Evolutionary conservation across 2,113 vertebrate species (phyloP).

Genomic region (Etheostoma spectabile): DNA sequence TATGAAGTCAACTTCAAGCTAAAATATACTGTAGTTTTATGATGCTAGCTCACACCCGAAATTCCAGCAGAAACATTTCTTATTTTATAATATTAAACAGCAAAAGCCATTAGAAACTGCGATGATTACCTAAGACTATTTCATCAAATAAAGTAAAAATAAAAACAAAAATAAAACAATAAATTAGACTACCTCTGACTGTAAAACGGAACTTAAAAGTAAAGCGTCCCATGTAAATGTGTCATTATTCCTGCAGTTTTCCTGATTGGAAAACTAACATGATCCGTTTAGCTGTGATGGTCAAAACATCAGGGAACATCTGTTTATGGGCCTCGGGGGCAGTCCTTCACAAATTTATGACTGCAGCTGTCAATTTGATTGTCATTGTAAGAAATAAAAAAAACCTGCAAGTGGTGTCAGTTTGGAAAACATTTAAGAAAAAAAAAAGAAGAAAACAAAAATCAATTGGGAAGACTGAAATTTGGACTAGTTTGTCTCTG

Average conservation of each 20-base stretch:
- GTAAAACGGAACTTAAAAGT: conserved; percentile 56
- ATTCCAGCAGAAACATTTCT: conserved; percentile 61
- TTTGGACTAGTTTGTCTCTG: conserved; percentile 13
- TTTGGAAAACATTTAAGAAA: conserved; percentile 20
- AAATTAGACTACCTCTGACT: conserved; percentile 79
- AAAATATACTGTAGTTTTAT: conserved; percentile 66
- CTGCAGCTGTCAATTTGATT: conserved; percentile 63
- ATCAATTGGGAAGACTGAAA: conserved; percentile 35
- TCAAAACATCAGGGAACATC: conserved; percentile 18
- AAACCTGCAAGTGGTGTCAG: conserved; percentile 19
- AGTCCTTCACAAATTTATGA: conserved; percentile 37
- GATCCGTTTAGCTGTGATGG: conserved; percentile 22
- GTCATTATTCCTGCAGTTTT: conserved; percentile 67
- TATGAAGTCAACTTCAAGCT: conserved; percentile 71
- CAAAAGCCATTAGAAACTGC: conserved; percentile 72
- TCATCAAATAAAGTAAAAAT: conserved; percentile 75
- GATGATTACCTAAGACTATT: conserved; percentile 74
- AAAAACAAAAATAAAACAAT: conserved; percentile 71
- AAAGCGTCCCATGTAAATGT: conserved; percentile 65
- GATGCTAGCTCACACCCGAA: conserved; percentile 69
- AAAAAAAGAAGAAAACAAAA: conserved; percentile 22
- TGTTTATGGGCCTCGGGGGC: conserved; percentile 4
- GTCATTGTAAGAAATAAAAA: conserved; percentile 45
- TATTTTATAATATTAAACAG: conserved; percentile 51
- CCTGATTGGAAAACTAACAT: conserved; percentile 39